Conservation (phyloP, 2,113 vertebrate genomes). For the Globicephala melas region DNA sequence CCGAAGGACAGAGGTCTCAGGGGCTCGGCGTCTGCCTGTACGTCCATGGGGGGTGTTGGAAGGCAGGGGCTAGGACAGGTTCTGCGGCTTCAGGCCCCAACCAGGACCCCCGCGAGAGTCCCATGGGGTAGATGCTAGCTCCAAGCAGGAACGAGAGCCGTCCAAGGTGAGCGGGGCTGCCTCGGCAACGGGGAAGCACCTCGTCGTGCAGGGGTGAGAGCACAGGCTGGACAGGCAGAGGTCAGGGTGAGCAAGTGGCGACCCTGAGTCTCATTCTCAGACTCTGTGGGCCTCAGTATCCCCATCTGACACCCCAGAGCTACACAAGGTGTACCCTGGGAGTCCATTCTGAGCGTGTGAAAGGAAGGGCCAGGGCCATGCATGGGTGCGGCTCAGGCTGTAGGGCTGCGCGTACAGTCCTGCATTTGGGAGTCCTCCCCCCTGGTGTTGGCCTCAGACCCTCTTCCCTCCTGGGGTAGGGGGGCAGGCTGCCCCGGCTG, state of each 20-base stretch:
- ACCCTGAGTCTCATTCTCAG: background rate
- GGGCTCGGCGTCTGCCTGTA: background rate
- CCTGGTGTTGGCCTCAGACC: background rate
- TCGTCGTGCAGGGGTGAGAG: background rate
- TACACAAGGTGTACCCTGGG: background rate
- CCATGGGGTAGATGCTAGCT: background rate
- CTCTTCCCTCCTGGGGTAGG: background rate
- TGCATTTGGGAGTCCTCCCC: too few species aligned
- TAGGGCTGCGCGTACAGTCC: background rate
- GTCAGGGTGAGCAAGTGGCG: background rate
- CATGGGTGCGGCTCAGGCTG: background rate
- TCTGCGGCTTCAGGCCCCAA: background rate
- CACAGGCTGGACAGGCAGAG: background rate
- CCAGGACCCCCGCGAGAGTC: background rate
- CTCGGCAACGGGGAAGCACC: background rate
- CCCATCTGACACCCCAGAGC: background rate
- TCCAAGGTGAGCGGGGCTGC: background rate
- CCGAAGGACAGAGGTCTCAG: background rate
- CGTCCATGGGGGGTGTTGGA: background rate
- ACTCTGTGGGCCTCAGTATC: background rate
- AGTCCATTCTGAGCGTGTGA: background rate
- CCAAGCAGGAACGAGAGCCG: background rate
- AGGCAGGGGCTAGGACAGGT: background rate
- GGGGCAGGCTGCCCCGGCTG: background rate
- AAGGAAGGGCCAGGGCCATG: background rate